A percentile compares a stretch with the other conserved stretches of the same genome.
Evolutionary conservation across 2,113 vertebrate genomes (phyloP).

Genomic region (Apeltes quadracus): DNA sequence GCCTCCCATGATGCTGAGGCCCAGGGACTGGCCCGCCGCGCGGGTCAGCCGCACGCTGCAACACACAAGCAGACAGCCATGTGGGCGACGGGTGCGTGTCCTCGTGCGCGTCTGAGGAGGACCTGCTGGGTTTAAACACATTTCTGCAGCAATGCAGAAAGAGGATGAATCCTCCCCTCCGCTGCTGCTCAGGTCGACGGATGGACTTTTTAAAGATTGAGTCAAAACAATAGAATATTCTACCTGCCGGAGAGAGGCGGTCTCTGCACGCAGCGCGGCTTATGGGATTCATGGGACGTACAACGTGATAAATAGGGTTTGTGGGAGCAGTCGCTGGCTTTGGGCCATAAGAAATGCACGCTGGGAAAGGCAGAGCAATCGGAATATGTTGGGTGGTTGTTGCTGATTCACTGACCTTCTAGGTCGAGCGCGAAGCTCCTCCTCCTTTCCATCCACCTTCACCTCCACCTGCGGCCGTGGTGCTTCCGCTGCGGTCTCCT

Average conservation of each 20-base stretch:
- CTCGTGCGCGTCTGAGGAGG: constrained; percentile 15
- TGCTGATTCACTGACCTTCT: constrained; percentile 69
- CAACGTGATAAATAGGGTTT: constrained; percentile 49
- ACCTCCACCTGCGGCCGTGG: constrained; percentile 45
- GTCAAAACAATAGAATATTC: constrained; percentile 57
- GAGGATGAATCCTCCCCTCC: constrained; percentile 38
- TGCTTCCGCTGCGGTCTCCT: constrained; percentile 18
- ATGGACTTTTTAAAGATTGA: constrained; percentile 59
- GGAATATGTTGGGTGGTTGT: constrained; percentile 19
- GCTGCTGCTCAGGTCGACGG: constrained; percentile 23
- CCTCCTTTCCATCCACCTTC: constrained; percentile 42
- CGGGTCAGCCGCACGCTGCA: constrained; percentile 88
- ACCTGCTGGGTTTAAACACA: constrained; percentile 28
- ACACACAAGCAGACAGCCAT: no score
- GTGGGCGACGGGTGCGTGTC: constrained; percentile 21
- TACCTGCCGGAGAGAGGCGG: constrained; percentile 33
- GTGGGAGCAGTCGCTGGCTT: constrained; percentile 15
- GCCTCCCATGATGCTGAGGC: constrained; percentile 97
- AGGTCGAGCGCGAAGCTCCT: constrained; percentile 48
- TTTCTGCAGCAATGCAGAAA: constrained; percentile 22
- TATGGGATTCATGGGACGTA: constrained; percentile 57
- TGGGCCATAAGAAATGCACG: constrained; percentile 26
- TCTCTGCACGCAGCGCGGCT: constrained; percentile 40
- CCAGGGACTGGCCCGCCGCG: constrained; percentile 89
- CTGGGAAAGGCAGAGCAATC: constrained; percentile 28